phyloP scores from a whole-genome alignment of 2,888 invertebrate species.

The Scaptomyza tumidula region DNA sequence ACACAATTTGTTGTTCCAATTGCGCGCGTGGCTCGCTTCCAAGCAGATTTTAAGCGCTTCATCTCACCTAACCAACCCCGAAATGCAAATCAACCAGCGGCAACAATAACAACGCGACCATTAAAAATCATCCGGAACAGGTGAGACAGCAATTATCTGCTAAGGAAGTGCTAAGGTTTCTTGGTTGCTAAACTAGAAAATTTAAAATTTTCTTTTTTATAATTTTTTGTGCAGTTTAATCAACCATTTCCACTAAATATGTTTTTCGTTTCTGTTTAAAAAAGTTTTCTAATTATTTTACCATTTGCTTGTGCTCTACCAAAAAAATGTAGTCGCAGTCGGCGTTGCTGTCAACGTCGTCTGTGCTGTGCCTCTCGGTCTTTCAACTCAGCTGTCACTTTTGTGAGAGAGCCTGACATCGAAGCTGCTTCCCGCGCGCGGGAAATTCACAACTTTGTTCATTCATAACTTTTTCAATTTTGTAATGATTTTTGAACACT shows the following conservation, averaged over 20 bases:
- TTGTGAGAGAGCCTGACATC: slow-evolving; percentile 50
- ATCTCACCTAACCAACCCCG: slow-evolving; percentile 33
- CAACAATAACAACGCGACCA: slow-evolving; percentile 10
- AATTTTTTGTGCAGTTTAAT: slow-evolving; percentile 21
- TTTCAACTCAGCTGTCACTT: slow-evolving; percentile 68
- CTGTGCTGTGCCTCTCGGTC: slow-evolving; percentile 33
- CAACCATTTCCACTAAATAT: slow-evolving; percentile 26
- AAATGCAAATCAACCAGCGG: slow-evolving; percentile 30
- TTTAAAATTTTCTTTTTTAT: slow-evolving; percentile 7
- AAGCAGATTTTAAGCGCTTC: slow-evolving; percentile 7
- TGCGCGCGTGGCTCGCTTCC: slow-evolving; percentile 47
- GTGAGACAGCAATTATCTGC: slow-evolving; percentile 38
- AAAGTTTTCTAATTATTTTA: slow-evolving; percentile 17
- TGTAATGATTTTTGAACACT: slow-evolving; percentile 63
- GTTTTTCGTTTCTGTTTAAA: slow-evolving; percentile 27
- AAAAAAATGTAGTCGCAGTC: slow-evolving; percentile 28
- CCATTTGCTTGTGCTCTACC: slow-evolving; percentile 23
- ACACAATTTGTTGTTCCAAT: slow-evolving; percentile 18
- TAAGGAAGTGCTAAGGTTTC: slow-evolving; percentile 26
- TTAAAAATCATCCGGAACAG: slow-evolving; percentile 47
- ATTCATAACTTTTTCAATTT: slow-evolving; percentile 58
- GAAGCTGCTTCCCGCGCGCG: slow-evolving; percentile 82
- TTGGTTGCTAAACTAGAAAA: not conserved
- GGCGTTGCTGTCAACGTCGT: slow-evolving; percentile 39
- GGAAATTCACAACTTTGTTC: slow-evolving; percentile 75